A percentile compares a stretch with the other conserved stretches of the same genome.
Evolutionary conservation across 2,888 invertebrate species (phyloP).

Genomic region (Drosophila sordidula): DNA sequence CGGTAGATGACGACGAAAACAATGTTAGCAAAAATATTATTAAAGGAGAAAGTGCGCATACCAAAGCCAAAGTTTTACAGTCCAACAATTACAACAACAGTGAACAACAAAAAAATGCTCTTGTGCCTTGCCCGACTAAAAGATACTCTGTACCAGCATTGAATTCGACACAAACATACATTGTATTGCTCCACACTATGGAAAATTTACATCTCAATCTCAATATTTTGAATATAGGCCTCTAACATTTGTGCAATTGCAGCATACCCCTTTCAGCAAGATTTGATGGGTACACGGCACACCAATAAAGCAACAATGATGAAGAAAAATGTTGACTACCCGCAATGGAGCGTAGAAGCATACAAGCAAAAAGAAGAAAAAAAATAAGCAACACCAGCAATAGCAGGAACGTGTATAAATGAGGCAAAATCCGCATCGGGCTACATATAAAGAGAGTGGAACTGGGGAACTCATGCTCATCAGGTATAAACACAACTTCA

Average conservation of each 20-base stretch:
- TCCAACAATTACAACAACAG: constrained; percentile 69
- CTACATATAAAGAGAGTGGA: constrained; percentile 22
- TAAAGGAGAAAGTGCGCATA: constrained; percentile 79
- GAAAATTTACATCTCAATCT: too few species aligned
- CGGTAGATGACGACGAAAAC: constrained; percentile 50
- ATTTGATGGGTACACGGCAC: neutral
- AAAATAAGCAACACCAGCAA: constrained; percentile 24
- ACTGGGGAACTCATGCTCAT: constrained; percentile 21
- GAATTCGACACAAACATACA: too few species aligned
- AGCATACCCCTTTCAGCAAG: neutral
- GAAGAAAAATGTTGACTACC: constrained; percentile 32
- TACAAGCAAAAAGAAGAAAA: neutral
- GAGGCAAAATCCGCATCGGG: constrained; percentile 76
- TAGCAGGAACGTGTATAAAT: constrained; percentile 77
- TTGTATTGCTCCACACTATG: too few species aligned
- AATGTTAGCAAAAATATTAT: constrained; percentile 76
- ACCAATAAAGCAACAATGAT: constrained; percentile 17
- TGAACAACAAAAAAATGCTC: constrained; percentile 1
- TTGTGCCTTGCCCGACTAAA: too few species aligned
- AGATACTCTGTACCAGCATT: constrained; percentile 5
- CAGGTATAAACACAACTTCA: constrained; percentile 30
- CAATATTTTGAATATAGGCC: too few species aligned
- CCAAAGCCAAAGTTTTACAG: constrained; percentile 71
- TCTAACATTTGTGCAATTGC: too few species aligned
- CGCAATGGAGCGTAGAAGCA: constrained; percentile 36